Percentiles rank a stretch among this genome's conserved stretches.
Evolutionary conservation across 2,888 invertebrate species (phyloP).

Genomic region (Epiblema foenella): DNA sequence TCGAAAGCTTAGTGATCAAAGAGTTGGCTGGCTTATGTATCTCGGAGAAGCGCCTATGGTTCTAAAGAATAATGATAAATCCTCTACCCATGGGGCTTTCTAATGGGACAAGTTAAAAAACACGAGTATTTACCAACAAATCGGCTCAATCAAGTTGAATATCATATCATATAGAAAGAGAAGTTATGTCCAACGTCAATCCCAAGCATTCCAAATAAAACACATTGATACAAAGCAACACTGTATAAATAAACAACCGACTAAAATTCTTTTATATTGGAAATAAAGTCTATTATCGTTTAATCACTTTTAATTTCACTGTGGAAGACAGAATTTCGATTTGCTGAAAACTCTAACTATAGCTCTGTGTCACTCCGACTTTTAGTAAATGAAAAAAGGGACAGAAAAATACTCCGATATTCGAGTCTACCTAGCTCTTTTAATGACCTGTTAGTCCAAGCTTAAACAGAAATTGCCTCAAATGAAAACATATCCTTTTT

Average conservation of each 20-base stretch:
- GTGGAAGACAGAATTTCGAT: background rate
- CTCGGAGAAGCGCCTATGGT: no score
- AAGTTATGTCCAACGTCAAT: background rate
- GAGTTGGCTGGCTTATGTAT: no score
- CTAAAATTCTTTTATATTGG: background rate
- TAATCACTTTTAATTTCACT: background rate
- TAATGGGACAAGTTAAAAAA: no score
- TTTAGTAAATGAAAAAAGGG: background rate
- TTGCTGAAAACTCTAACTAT: background rate
- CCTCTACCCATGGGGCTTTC: no score
- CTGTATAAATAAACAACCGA: background rate
- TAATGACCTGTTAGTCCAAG: slow-evolving; percentile 27
- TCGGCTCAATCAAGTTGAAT: no score
- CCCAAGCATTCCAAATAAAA: background rate
- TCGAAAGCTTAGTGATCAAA: no score
- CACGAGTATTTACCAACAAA: no score
- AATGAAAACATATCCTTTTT: slow-evolving; percentile 16
- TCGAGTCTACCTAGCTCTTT: slow-evolving; percentile 4
- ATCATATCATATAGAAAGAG: background rate
- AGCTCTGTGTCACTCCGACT: background rate
- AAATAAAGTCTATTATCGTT: background rate
- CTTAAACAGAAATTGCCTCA: no score
- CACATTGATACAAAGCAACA: background rate
- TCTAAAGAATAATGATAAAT: no score
- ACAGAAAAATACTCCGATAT: slow-evolving; percentile 18